These are phyloP conservation scores for Scaptomyza montana DNA, from an alignment of 1,140 invertebrate species.

Conservation along the genomic window DNA sequence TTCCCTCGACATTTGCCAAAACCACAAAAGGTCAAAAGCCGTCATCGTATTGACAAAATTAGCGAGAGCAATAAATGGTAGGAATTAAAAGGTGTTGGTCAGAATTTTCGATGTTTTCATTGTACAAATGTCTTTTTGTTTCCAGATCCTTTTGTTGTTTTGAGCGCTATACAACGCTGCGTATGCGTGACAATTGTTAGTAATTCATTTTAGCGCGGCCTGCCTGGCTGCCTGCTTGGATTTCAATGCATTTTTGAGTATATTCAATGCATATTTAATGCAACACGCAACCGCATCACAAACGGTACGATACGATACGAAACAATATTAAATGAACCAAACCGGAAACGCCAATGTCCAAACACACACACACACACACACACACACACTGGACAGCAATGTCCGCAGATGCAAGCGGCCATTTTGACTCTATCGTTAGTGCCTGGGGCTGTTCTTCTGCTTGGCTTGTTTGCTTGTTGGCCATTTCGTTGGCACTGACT, in stretches of 20 bases:
- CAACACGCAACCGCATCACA: slow-evolving; percentile 53
- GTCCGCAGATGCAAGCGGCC: slow-evolving; percentile 57
- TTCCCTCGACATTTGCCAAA: slow-evolving; percentile 6
- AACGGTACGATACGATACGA: background rate
- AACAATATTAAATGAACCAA: slow-evolving; percentile 27
- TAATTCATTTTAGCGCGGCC: slow-evolving; percentile 41
- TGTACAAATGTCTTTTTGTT: background rate
- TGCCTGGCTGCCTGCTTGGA: slow-evolving; percentile 34
- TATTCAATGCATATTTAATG: slow-evolving; percentile 74
- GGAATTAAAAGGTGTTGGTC: slow-evolving; percentile 38
- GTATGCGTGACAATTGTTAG: slow-evolving; percentile 58
- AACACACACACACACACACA: background rate
- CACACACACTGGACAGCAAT: slow-evolving; percentile 53
- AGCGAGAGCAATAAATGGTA: slow-evolving; percentile 10
- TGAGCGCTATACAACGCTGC: slow-evolving; percentile 2
- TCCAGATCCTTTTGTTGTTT: background rate
- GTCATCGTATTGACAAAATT: slow-evolving; percentile 9
- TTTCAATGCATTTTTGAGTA: slow-evolving; percentile 67
- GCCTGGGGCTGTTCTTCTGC: background rate
- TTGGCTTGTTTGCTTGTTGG: slow-evolving; percentile 23
- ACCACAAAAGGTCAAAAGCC: slow-evolving; percentile 67
- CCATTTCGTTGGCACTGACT: slow-evolving; percentile 34
- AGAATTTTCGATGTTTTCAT: background rate
- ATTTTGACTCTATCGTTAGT: slow-evolving; percentile 23
- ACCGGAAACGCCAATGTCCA: slow-evolving; percentile 58